Base-by-base conservation (phyloP, 2,888 invertebrate genomes). In the Xestia sexstrigata region DNA sequence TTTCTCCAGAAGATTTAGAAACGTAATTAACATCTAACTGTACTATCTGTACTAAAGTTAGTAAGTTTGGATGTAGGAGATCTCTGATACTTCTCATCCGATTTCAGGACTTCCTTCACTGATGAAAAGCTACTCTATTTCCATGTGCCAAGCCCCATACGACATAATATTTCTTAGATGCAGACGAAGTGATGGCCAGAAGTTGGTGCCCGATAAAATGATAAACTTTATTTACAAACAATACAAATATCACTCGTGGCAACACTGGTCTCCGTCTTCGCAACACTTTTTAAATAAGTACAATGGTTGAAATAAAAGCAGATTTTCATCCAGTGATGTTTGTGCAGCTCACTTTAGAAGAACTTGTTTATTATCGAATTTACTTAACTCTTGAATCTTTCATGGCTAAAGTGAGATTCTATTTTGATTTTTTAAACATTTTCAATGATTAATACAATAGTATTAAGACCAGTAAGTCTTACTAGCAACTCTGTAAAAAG, bases 221-320 rank as follows among this genome's bases (percentile, higher is more conserved):
- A 55, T n/a, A 55, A 55, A 55, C n/a, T 55, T n/a, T 11, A n/a
- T 55, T 52, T 52, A 23, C 17, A 20, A 39, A 39, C 39, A 39
- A 26, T 39, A 23, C n/a, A 70, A 30, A 30, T n/a, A n/a, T n/a
- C n/a, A n/a, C n/a, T n/a, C 23, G 26, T 58, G 7, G 35, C 20
- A 78, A 30, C 42, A 45, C 78, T 52, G 67, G 49, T 11, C 13
- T 26, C 9, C 17, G 23, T 20, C 26, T n/a, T n/a, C n/a, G n/a
- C n/a, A n/a, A n/a, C n/a, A n/a, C 30, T 60, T 68, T 73, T 65
- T 15, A 52, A 47, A 52, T 30, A 70, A 63, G 35, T 58, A 2
- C 65, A 39, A 35, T 8, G 26, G 65, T 76, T 49, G 45, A 62
- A 42, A 52, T 66, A 7, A 39, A 68, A 47, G 35, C 2, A 15